These are phyloP conservation scores for Sycon ciliatum DNA, from an alignment of 37 sponge, comb jelly and placozoan genomes.

Conservation along the genomic window DNA sequence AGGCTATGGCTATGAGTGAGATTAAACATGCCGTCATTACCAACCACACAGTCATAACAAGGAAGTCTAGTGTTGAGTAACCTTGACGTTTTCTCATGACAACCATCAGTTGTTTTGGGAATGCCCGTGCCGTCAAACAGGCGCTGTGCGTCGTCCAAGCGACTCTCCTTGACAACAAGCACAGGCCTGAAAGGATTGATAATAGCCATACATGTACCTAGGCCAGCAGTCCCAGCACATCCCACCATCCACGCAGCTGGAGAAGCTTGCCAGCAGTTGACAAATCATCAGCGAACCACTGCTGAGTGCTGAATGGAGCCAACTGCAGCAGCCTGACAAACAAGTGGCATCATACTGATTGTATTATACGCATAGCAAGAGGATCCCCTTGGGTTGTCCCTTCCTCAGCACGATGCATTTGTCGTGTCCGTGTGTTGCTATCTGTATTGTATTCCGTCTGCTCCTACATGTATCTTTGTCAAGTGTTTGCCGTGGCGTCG, in stretches of 20 bases:
- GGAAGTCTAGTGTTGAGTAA: no score
- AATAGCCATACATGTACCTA: conserved; percentile 1
- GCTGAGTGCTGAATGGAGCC: background rate
- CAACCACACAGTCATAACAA: no score
- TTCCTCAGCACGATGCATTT: background rate
- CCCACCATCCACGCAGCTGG: conserved; percentile 25
- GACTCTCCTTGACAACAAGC: background rate
- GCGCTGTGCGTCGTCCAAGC: background rate
- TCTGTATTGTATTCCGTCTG: no score
- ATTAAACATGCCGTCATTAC: no score
- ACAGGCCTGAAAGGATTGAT: conserved; percentile 9
- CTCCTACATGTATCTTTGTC: no score
- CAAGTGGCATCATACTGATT: conserved; percentile 25
- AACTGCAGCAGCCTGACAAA: conserved; percentile 16
- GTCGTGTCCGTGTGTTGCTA: no score
- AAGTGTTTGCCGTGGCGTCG: no score
- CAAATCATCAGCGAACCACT: background rate
- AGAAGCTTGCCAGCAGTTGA: background rate
- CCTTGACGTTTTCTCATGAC: no score
- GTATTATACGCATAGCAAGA: no score
- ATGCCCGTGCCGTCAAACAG: conserved; percentile 11
- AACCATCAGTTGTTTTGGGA: conserved; percentile 1
- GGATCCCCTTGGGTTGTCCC: no score
- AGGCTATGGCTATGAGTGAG: no score
- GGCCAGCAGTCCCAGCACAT: background rate